These are phyloP conservation scores for Nematolebias whitei DNA, from an alignment of 2,113 vertebrate genomes.

Conservation along the genomic window DNA sequence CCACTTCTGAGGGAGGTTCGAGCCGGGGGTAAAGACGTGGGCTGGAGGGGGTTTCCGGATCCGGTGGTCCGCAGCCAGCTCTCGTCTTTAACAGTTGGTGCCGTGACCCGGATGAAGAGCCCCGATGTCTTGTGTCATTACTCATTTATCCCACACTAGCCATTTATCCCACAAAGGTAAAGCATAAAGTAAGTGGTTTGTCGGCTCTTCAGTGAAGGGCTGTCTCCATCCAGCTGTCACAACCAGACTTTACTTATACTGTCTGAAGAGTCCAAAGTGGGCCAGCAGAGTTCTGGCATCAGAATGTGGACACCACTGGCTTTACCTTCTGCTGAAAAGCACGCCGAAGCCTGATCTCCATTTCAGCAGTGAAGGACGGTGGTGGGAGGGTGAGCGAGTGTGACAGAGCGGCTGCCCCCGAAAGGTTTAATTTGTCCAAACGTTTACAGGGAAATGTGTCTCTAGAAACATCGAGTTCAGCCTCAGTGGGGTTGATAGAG, in stretches of 20 bases:
- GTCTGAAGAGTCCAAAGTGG: slow-evolving; percentile 25
- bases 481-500: slow-evolving; percentile 18
- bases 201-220: slow-evolving; percentile 42
- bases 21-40: too few species aligned
- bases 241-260: slow-evolving; percentile 42
- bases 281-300: slow-evolving; percentile 12
- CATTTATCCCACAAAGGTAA: too few species aligned
- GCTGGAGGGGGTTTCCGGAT: too few species aligned
- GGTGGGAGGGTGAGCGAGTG: slow-evolving; percentile 20
- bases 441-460: slow-evolving; percentile 34
- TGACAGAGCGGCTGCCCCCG: slow-evolving; percentile 53
- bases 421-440: slow-evolving; percentile 35
- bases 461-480: slow-evolving; percentile 40
- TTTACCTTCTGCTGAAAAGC: slow-evolving; percentile 51
- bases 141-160: too few species aligned
- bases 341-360: slow-evolving; percentile 58
- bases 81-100: too few species aligned
- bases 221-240: slow-evolving; percentile 39
- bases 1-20: too few species aligned
- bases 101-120: too few species aligned
- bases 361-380: slow-evolving; percentile 54
- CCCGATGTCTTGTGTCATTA: too few species aligned
- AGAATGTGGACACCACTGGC: slow-evolving; percentile 6
- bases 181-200: slow-evolving; percentile 15
- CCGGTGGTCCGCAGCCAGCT: too few species aligned